Evolutionary conservation across 2,113 vertebrate genomes (phyloP).

Genomic region (Carassius gibelio): DNA sequence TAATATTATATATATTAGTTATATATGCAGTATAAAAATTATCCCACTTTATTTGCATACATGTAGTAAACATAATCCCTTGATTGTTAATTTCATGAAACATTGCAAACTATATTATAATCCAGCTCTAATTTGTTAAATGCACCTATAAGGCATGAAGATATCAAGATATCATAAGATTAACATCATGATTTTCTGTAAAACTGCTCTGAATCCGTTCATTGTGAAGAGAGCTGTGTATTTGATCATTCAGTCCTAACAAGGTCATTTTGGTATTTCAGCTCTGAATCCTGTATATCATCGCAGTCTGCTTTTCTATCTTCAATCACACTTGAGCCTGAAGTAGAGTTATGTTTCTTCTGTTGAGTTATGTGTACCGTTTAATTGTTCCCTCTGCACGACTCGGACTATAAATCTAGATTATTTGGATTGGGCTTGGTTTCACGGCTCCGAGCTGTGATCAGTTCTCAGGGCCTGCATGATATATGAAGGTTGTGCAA

Average conservation of each 20-base stretch:
- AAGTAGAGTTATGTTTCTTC: conserved; percentile 23
- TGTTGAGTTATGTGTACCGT: background rate
- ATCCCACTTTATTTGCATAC: too few species aligned
- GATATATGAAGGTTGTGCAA: conserved; percentile 3
- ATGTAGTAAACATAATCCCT: too few species aligned
- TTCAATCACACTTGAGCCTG: background rate
- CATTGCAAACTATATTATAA: too few species aligned
- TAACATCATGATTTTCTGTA: too few species aligned
- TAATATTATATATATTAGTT: too few species aligned
- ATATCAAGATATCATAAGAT: too few species aligned
- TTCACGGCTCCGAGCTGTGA: conserved; percentile 48
- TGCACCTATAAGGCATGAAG: too few species aligned
- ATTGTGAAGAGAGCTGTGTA: too few species aligned
- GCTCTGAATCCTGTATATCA: background rate
- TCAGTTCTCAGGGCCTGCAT: conserved; percentile 26
- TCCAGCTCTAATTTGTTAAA: too few species aligned
- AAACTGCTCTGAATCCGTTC: too few species aligned
- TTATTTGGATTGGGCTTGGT: conserved; percentile 53
- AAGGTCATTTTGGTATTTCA: background rate
- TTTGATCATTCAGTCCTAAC: background rate
- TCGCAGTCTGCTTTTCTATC: background rate
- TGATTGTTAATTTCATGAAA: too few species aligned
- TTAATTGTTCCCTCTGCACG: conserved; percentile 18
- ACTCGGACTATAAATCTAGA: conserved; percentile 33
- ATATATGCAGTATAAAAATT: too few species aligned